Percentiles rank a stretch among this genome's conserved stretches.
Conservation (phyloP, 2,113 vertebrate species). For the Sinosuthora webbiana region DNA sequence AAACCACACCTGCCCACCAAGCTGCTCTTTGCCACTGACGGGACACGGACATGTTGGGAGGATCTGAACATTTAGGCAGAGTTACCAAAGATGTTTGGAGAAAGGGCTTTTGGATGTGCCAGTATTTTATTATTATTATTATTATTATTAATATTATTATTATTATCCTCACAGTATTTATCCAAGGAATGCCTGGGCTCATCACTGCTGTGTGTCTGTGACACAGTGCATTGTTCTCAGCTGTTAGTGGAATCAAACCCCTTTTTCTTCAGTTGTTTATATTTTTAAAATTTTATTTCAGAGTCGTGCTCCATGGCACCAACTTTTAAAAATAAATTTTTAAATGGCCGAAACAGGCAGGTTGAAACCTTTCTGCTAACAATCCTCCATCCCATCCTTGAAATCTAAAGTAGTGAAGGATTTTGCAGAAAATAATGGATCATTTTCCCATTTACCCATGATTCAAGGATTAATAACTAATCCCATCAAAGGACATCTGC, state of each 20-base stretch:
- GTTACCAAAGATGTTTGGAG: background rate
- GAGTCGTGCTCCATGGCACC: background rate
- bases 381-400: background rate
- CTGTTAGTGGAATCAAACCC: background rate
- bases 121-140: rapidly evolving
- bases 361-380: background rate
- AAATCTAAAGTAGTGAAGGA: constrained; percentile 25
- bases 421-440: constrained; percentile 65
- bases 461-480: constrained; percentile 70
- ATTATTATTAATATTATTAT: no score
- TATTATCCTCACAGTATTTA: background rate
- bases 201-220: background rate
- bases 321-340: background rate
- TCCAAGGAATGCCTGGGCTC: background rate
- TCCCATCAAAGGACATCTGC: constrained; percentile 74
- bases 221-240: rapidly evolving
- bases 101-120: background rate
- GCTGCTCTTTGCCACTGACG: rapidly evolving
- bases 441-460: constrained; percentile 65
- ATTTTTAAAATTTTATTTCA: background rate
- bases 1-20: background rate
- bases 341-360: background rate
- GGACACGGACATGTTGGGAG: rapidly evolving
- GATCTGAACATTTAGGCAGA: background rate
- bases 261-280: background rate